These are phyloP conservation scores for Xenopus laevis DNA, from an alignment of 2,113 vertebrate genomes.

Conservation along the genomic window DNA sequence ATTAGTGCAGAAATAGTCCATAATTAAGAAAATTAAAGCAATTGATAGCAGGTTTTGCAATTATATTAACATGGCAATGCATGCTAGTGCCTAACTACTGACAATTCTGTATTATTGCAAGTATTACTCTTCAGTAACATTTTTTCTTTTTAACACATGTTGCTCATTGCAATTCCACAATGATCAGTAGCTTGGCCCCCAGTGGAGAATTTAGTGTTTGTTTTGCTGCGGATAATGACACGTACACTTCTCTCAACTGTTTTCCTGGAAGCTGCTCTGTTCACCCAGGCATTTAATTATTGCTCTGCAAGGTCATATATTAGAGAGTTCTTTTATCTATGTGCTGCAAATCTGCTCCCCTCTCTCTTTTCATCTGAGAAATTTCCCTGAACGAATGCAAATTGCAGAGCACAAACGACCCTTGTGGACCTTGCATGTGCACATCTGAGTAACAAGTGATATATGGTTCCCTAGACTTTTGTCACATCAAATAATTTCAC, in stretches of 20 bases:
- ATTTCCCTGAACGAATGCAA: slow-evolving; percentile 68
- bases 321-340: slow-evolving; percentile 74
- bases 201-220: slow-evolving; percentile 66
- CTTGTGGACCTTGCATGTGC: slow-evolving; percentile 65
- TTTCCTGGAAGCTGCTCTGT: slow-evolving; percentile 70
- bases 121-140: no score
- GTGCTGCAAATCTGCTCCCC: slow-evolving; percentile 64
- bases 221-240: slow-evolving; percentile 63
- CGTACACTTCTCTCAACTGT: slow-evolving; percentile 67
- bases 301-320: slow-evolving; percentile 74
- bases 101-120: no score
- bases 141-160: neutral
- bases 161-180: neutral
- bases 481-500: slow-evolving; percentile 66
- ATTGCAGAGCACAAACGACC: slow-evolving; percentile 63
- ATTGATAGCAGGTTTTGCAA: no score
- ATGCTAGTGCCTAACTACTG: no score
- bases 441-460: slow-evolving; percentile 64
- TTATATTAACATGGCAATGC: no score
- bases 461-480: slow-evolving; percentile 67
- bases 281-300: slow-evolving; percentile 74
- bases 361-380: slow-evolving; percentile 74
- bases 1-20: no score
- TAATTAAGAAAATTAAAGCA: no score
- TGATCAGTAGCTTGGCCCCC: slow-evolving; percentile 36